These are phyloP conservation scores for Drosophila anceps DNA, from an alignment of 2,888 invertebrate genomes.

Conservation along the genomic window DNA sequence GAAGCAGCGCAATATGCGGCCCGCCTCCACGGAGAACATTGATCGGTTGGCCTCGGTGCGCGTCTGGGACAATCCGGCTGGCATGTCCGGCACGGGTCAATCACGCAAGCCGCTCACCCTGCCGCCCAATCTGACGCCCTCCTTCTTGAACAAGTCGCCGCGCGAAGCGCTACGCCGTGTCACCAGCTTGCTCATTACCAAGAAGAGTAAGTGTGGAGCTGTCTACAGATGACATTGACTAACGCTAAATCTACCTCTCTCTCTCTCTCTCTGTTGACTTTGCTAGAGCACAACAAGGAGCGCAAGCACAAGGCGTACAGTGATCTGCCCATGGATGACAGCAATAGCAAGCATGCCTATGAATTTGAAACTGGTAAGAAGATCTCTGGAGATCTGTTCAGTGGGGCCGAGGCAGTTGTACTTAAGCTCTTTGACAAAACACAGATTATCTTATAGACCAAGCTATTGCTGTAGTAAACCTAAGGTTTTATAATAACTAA, in stretches of 20 bases:
- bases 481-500: no score
- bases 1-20: conserved; percentile 89
- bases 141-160: conserved; percentile 95
- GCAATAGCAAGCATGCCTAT: conserved; percentile 72
- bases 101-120: conserved; percentile 93
- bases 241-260: background rate
- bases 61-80: conserved; percentile 85
- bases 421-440: background rate
- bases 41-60: conserved; percentile 89
- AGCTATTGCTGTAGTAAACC: no score
- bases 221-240: rapidly evolving
- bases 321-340: conserved; percentile 72
- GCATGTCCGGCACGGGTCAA: conserved; percentile 86
- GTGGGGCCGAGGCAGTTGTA: background rate
- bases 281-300: conserved; percentile 71
- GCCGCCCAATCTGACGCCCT: conserved; percentile 94
- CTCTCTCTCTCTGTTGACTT: background rate
- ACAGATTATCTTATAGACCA: background rate
- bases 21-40: conserved; percentile 94
- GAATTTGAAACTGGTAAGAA: conserved; percentile 72
- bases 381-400: background rate
- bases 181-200: conserved; percentile 93
- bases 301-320: conserved; percentile 77
- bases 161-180: conserved; percentile 94
- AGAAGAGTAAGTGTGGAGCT: conserved; percentile 88